phyloP scores from a whole-genome alignment of 2,888 invertebrate genomes.

The Chaitophorus viminalis region DNA sequence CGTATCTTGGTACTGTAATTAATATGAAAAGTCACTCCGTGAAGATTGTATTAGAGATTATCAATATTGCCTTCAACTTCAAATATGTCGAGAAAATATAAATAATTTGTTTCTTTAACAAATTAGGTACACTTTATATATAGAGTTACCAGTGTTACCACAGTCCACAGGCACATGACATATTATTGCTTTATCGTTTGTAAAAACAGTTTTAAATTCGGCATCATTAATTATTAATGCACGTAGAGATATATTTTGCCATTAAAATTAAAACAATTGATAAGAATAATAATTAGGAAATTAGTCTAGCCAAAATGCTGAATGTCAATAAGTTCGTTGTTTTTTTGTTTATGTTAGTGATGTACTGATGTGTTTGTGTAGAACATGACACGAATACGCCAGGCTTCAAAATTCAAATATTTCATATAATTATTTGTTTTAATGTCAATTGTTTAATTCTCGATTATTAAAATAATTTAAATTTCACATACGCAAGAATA shows the following conservation, averaged over 20 bases:
- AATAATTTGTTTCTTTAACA: too few species aligned
- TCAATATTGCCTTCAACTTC: too few species aligned
- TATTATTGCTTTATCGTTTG: not conserved
- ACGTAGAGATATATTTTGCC: not conserved
- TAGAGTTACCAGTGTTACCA: too few species aligned
- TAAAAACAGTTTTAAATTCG: not conserved
- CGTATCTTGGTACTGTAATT: too few species aligned
- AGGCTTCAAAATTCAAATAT: too few species aligned
- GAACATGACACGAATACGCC: not conserved
- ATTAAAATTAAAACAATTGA: slow-evolving; percentile 7
- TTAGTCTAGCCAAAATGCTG: not conserved
- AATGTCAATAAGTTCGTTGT: not conserved
- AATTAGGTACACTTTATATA: too few species aligned
- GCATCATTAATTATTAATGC: not conserved
- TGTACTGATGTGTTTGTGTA: not conserved
- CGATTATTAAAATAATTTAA: not conserved
- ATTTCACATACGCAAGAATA: not conserved
- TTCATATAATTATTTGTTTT: not conserved
- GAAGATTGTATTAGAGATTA: too few species aligned
- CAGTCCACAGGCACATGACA: not conserved
- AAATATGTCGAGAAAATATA: too few species aligned
- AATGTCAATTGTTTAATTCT: not conserved
- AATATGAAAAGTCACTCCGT: too few species aligned
- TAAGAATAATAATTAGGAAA: not conserved
- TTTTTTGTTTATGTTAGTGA: not conserved